phyloP scores from a whole-genome alignment of 2,888 invertebrate genomes.

The Atherix ibis region DNA sequence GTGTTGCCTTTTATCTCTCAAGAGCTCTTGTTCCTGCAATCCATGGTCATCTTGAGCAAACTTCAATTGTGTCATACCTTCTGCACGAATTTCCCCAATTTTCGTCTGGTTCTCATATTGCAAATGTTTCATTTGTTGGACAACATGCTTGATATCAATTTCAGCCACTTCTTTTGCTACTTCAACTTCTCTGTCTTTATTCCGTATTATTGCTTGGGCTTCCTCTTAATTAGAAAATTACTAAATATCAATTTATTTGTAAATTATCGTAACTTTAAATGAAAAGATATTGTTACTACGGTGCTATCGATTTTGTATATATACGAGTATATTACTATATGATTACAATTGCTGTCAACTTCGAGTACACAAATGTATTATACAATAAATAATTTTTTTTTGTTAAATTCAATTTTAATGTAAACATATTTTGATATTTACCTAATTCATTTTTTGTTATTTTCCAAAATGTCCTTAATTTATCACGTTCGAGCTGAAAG shows the following conservation, averaged over 20 bases:
- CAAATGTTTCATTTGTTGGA: conserved; percentile 85
- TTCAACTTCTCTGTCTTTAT: conserved; percentile 76
- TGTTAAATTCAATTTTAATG: too few species aligned
- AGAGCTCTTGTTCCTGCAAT: conserved; percentile 57
- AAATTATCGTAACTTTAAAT: too few species aligned
- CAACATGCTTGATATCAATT: conserved; percentile 70
- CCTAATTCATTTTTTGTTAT: conserved; percentile 81
- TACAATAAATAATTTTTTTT: too few species aligned
- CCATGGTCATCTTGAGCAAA: conserved; percentile 69
- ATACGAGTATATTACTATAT: too few species aligned
- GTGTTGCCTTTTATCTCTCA: conserved; percentile 39
- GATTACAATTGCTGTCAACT: too few species aligned
- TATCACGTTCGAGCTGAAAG: conserved; percentile 89
- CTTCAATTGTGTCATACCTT: conserved; percentile 66
- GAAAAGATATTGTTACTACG: too few species aligned
- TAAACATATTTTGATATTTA: too few species aligned
- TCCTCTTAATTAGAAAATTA: conserved; percentile 20
- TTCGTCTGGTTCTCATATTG: conserved; percentile 82
- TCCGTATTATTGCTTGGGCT: conserved; percentile 37
- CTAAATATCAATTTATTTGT: background rate
- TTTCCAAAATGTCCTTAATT: conserved; percentile 90
- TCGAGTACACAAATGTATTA: too few species aligned
- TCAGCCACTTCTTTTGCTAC: conserved; percentile 77
- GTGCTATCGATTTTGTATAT: too few species aligned
- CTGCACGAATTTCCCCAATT: conserved; percentile 69